Percentiles rank a stretch among this genome's conserved stretches.
Conservation (phyloP, 2,113 vertebrate genomes). For the Boulengeromyrus knoepffleri region DNA sequence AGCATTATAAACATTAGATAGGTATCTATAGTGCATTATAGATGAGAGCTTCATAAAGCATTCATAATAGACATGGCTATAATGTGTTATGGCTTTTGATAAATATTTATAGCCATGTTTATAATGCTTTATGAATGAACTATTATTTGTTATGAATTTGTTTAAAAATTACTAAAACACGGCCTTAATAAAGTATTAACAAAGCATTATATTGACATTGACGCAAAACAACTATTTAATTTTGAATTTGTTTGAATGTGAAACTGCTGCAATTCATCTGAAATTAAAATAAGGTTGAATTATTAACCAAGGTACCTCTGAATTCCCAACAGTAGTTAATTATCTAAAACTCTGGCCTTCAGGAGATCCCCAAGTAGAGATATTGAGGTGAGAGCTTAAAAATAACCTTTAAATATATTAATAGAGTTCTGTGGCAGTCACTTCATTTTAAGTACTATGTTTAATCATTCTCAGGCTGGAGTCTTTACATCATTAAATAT, state of each 20-base stretch:
- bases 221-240: not conserved
- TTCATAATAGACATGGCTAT: no score
- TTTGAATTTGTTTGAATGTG: not conserved
- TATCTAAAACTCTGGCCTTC: not conserved
- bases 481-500: not conserved
- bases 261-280: slow-evolving; percentile 8
- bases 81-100: no score
- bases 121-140: no score
- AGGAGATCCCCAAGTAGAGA: not conserved
- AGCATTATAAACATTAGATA: no score
- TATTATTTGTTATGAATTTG: no score
- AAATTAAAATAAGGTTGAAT: slow-evolving; percentile 8
- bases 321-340: slow-evolving; percentile 7
- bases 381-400: not conserved
- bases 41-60: no score
- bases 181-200: no score
- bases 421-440: not conserved
- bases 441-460: not conserved
- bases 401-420: slow-evolving; percentile 6
- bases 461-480: not conserved
- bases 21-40: no score
- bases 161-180: no score
- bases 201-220: not conserved
- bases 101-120: no score
- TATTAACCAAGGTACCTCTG: not conserved